Evolutionary conservation across 2,797 vertebrate species (phyloP).

Genomic region (Rhinogobio ventralis): DNA sequence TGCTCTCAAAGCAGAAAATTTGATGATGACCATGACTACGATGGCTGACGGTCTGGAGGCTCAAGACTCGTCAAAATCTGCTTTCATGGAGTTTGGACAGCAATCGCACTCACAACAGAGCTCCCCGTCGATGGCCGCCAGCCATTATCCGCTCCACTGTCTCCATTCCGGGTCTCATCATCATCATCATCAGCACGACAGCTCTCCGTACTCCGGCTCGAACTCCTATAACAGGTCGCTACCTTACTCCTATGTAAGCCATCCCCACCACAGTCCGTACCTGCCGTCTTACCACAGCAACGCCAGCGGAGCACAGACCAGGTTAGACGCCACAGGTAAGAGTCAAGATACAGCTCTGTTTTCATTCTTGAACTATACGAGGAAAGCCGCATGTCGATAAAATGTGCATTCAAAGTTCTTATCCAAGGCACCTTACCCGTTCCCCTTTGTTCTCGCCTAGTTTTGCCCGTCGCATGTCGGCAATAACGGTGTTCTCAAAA

Average conservation of each 20-base stretch:
- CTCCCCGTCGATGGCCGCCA: constrained; percentile 95
- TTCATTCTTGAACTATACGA: background rate
- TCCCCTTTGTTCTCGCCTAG: constrained; percentile 44
- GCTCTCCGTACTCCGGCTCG: constrained; percentile 85
- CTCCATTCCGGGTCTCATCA: constrained; percentile 94
- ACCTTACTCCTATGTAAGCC: constrained; percentile 96
- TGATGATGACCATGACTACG: constrained; percentile 99
- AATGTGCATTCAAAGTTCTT: background rate
- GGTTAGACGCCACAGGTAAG: constrained; percentile 98
- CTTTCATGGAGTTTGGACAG: constrained; percentile 99
- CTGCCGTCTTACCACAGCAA: constrained; percentile 95
- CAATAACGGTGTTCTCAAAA: constrained; percentile 68
- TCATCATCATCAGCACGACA: constrained; percentile 87
- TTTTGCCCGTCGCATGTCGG: constrained; percentile 43
- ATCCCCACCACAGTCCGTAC: constrained; percentile 97
- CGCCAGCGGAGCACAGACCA: constrained; percentile 88
- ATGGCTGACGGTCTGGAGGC: constrained; percentile 99
- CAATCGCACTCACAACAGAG: constrained; percentile 89
- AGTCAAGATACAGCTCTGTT: constrained; percentile 42
- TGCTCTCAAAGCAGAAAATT: constrained; percentile 93
- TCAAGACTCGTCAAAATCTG: constrained; percentile 99
- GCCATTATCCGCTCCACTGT: constrained; percentile 97
- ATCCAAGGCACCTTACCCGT: constrained; percentile 21
- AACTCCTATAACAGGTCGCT: constrained; percentile 91
- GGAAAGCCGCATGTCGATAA: background rate